Conservation (phyloP, 1,140 invertebrate genomes). For the Calliopsis andreniformis region DNA sequence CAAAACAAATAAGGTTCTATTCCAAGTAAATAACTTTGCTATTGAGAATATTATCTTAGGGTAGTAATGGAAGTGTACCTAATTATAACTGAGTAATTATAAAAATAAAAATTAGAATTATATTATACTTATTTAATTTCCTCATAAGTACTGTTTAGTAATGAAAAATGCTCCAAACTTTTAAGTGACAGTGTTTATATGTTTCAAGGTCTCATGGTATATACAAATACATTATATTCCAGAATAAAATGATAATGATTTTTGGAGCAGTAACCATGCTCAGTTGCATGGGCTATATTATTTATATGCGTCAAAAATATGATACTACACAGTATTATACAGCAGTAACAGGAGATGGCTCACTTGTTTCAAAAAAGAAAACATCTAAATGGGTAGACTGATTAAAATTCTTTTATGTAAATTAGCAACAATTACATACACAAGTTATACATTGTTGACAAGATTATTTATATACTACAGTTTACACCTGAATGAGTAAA, state of each 20-base stretch:
- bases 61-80: no score
- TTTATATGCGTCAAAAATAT: constrained; percentile 90
- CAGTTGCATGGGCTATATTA: constrained; percentile 86
- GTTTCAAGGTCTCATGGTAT: constrained; percentile 4
- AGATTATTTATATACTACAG: constrained; percentile 2
- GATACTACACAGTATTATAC: constrained; percentile 89
- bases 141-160: no score
- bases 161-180: no score
- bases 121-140: no score
- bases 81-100: no score
- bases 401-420: constrained; percentile 6
- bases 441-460: constrained; percentile 1
- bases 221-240: constrained; percentile 70
- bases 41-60: no score
- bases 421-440: background rate
- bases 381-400: constrained; percentile 88
- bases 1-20: no score
- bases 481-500: background rate
- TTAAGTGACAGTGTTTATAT: no score
- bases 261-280: constrained; percentile 86
- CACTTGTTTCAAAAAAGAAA: constrained; percentile 87
- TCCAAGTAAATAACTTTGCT: no score
- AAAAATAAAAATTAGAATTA: no score
- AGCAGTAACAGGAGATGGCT: constrained; percentile 88
- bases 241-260: constrained; percentile 91